phyloP scores from a whole-genome alignment of 2,113 vertebrate species.

The Picathartes gymnocephalus region DNA sequence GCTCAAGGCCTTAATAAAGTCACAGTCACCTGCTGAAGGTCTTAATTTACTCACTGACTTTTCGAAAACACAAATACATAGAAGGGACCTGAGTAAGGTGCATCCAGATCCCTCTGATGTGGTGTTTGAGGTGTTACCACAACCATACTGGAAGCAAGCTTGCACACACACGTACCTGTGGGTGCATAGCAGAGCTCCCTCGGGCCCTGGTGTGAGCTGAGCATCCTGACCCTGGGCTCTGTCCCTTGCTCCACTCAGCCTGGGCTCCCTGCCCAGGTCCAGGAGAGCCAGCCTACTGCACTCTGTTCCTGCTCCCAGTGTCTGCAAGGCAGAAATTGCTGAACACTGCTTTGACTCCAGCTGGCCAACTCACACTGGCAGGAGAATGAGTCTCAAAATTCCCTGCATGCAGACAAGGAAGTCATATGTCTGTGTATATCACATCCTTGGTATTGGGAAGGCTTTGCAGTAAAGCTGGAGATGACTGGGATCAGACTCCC shows the following conservation, averaged over 20 bases:
- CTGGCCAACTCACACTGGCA: neutral
- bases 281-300: neutral
- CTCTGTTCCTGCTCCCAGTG: neutral
- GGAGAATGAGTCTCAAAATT: neutral
- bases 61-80: neutral
- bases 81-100: neutral
- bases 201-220: neutral
- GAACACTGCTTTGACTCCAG: neutral
- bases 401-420: neutral
- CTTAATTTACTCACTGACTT: neutral
- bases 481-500: neutral
- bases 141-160: neutral
- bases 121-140: neutral
- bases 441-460: neutral
- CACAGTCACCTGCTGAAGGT: neutral
- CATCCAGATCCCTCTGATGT: neutral
- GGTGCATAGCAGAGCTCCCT: neutral
- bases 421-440: neutral
- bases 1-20: neutral
- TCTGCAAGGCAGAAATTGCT: neutral
- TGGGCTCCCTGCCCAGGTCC: neutral
- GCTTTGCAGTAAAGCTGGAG: neutral
- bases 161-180: fast-evolving
- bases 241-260: neutral
- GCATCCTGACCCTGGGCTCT: neutral